phyloP scores from a whole-genome alignment of 2,888 invertebrate genomes.

The Helicoverpa assulta region DNA sequence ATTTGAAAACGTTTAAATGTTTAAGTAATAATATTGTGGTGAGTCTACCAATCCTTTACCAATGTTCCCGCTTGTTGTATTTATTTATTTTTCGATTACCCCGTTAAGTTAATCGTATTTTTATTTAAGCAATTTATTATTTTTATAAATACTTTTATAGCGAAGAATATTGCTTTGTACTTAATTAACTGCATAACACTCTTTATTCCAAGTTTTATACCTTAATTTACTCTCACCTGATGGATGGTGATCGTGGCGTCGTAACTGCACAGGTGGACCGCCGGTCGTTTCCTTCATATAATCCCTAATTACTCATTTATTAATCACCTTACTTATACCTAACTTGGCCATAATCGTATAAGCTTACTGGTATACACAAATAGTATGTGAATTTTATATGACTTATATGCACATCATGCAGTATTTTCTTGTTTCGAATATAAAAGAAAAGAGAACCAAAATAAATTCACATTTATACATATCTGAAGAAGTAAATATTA shows the following conservation, averaged over 20 bases:
- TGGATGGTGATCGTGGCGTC: background rate
- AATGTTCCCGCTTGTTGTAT: too few relatives aligned
- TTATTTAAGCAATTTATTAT: too few relatives aligned
- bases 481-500: background rate
- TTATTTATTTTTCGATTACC: too few relatives aligned
- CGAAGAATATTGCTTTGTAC: too few relatives aligned
- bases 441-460: background rate
- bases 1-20: background rate
- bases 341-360: background rate
- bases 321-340: conserved; percentile 15
- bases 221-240: background rate
- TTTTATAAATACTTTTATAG: too few relatives aligned
- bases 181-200: background rate
- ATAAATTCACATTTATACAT: background rate
- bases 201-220: background rate
- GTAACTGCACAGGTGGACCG: conserved; percentile 24
- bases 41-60: too few relatives aligned
- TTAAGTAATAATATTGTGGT: background rate
- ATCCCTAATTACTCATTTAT: conserved; percentile 23
- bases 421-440: background rate
- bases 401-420: too few relatives aligned
- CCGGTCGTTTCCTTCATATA: conserved; percentile 1
- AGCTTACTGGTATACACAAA: background rate
- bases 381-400: background rate
- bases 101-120: too few relatives aligned